Evolutionary conservation across 2,113 vertebrate genomes (phyloP).

Genomic region (Xiphorhynchus elegans): DNA sequence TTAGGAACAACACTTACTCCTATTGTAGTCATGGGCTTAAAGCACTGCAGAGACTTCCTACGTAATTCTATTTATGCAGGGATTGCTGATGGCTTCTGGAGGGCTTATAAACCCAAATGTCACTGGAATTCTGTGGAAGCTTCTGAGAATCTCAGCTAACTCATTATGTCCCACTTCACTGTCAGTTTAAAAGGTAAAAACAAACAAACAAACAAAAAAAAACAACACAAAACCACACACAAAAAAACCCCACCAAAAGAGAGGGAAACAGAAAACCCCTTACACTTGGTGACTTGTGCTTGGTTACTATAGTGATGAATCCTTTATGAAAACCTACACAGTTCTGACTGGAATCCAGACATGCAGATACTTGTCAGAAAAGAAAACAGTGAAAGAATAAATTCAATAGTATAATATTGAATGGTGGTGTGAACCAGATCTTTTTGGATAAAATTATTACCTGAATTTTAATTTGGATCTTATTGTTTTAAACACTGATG

Average conservation of each 20-base stretch:
- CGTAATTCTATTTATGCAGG: neutral
- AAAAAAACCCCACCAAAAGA: neutral
- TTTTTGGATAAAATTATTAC: neutral
- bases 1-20: neutral
- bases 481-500: neutral
- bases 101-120: neutral
- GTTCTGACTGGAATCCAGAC: conserved; percentile 22
- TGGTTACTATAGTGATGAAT: conserved; percentile 60
- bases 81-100: neutral
- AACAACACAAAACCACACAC: neutral
- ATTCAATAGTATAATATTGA: neutral
- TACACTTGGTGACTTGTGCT: conserved; percentile 24
- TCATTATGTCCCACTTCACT: neutral
- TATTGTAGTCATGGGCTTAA: neutral
- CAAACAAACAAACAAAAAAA: neutral
- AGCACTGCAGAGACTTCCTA: neutral
- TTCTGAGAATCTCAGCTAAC: neutral
- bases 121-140: neutral
- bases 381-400: neutral
- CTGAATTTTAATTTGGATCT: neutral
- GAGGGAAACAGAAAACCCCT: neutral
- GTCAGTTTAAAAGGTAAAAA: neutral
- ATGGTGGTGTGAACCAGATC: neutral
- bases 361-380: conserved; percentile 17
- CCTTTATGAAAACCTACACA: conserved; percentile 18